Conservation (phyloP, 1,140 invertebrate genomes). For the Paralvinella palmiformis region DNA sequence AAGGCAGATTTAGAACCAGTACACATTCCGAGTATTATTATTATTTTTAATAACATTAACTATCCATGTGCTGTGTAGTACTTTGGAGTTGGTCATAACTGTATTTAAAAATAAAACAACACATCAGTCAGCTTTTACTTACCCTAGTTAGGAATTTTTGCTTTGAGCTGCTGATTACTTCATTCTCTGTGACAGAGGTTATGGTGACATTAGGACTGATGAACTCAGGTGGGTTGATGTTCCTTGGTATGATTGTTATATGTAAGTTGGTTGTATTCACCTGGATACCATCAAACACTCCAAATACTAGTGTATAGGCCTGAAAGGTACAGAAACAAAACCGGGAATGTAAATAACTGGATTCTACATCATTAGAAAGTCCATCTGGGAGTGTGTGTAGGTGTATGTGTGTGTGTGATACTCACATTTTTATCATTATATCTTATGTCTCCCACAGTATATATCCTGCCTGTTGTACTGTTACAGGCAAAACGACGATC, state of each 20-base stretch:
- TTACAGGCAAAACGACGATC: constrained; percentile 7
- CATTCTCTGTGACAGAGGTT: neutral
- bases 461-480: constrained; percentile 7
- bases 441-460: constrained; percentile 12
- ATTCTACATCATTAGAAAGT: neutral
- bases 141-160: no score
- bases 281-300: constrained; percentile 14
- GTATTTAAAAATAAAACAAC: no score
- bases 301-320: constrained; percentile 11
- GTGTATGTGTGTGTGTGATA: neutral
- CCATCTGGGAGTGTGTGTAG: neutral
- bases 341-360: neutral
- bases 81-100: no score
- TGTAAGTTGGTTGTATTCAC: neutral
- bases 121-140: no score
- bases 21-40: no score
- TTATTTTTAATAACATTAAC: no score
- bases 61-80: no score
- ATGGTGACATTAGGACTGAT: neutral
- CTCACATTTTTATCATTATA: neutral
- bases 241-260: neutral
- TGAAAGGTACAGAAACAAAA: no score
- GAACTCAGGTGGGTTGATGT: constrained; percentile 14
- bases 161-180: no score
- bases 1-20: no score